Evolutionary conservation across 2,888 invertebrate species (phyloP), one percentile per base, ranked within the genome.

Genomic region (Polyommatus icarus): DNA sequence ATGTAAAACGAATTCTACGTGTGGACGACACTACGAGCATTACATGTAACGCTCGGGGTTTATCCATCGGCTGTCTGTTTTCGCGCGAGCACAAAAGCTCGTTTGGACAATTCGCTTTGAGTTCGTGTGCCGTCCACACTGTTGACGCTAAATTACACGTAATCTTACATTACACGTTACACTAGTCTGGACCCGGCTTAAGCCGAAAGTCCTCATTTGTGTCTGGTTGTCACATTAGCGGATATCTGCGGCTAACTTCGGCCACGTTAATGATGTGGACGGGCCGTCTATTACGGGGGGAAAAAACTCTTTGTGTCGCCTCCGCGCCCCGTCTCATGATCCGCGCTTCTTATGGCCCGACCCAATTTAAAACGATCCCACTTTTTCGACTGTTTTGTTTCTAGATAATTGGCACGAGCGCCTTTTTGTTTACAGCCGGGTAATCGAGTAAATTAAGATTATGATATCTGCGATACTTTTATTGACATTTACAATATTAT

Each of bases 181-280:
- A n/a, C n/a, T n/a, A n/a, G n/a, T n/a, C n/a, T n/a, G n/a, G n/a
- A n/a, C 78, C 80, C 79, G 81, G 18, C 90, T 85, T 90, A 86
- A 88, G 81, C 89, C 89, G 83, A 91, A 91, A 87, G 88, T 87
- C 90, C 46, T 91, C 90, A 91, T 92, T 92, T 92, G 91, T 90
- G 92, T 91, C 92, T 90, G 91, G 89, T 92, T 93, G 93, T 94
- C 94, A 93, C 93, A 94, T 94, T 93, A 93, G 91, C 92, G 90
- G 93, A 93, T 94, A 93, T 90, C 92, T 90, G 90, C 85, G 87
- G 84, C 88, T 85, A 87, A 87, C 87, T 88, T 88, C 84, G 90
- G 85, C 92, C 93, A 93, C 92, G 90, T 92, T 93, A 93, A 93
- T 91, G 93, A 92, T 92, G 92, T 90, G 90, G 89, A 85, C 89